A percentile compares a stretch with the other conserved stretches of the same genome.
phyloP scores from a whole-genome alignment of 2,797 vertebrate species.

The Echeneis naucrates region DNA sequence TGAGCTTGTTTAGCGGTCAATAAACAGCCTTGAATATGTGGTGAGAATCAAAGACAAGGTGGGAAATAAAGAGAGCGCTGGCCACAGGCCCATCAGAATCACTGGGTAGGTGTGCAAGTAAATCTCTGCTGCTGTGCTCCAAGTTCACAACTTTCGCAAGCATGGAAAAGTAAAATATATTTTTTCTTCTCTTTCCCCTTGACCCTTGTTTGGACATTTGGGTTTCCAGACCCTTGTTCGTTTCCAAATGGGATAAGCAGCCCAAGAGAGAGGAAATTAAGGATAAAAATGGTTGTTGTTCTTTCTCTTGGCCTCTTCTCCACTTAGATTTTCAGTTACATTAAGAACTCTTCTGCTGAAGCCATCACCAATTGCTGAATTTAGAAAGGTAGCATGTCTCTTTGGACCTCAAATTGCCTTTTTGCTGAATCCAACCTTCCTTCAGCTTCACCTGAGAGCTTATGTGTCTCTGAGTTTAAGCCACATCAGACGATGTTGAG shows the following conservation, averaged over 20 bases:
- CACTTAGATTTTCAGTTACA: slow-evolving; percentile 39
- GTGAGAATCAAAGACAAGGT: slow-evolving; percentile 26
- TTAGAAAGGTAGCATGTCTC: slow-evolving; percentile 20
- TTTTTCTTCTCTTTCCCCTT: slow-evolving; percentile 29
- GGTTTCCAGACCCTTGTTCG: slow-evolving; percentile 39
- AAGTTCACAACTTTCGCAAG: slow-evolving; percentile 51
- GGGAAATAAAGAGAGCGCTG: slow-evolving; percentile 40
- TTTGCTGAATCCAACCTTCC: not conserved
- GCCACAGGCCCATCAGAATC: slow-evolving; percentile 51
- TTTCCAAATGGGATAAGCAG: slow-evolving; percentile 70
- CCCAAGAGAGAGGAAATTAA: slow-evolving; percentile 64
- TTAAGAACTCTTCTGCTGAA: slow-evolving; percentile 42
- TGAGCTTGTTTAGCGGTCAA: slow-evolving; percentile 19
- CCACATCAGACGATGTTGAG: not conserved
- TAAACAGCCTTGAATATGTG: slow-evolving; percentile 7
- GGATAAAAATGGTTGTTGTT: slow-evolving; percentile 59
- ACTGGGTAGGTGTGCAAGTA: slow-evolving; percentile 28
- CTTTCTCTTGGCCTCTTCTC: slow-evolving; percentile 33
- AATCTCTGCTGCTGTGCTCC: slow-evolving; percentile 20
- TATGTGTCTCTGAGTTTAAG: not conserved
- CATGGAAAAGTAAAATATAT: slow-evolving; percentile 16
- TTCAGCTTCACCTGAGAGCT: not conserved
- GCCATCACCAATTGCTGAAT: slow-evolving; percentile 34
- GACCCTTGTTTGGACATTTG: slow-evolving; percentile 47
- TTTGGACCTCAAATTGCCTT: slow-evolving; percentile 25